A percentile compares a stretch with the other conserved stretches of the same genome.
Evolutionary conservation across 2,797 vertebrate genomes (phyloP).

Genomic region (Tangara arthus): DNA sequence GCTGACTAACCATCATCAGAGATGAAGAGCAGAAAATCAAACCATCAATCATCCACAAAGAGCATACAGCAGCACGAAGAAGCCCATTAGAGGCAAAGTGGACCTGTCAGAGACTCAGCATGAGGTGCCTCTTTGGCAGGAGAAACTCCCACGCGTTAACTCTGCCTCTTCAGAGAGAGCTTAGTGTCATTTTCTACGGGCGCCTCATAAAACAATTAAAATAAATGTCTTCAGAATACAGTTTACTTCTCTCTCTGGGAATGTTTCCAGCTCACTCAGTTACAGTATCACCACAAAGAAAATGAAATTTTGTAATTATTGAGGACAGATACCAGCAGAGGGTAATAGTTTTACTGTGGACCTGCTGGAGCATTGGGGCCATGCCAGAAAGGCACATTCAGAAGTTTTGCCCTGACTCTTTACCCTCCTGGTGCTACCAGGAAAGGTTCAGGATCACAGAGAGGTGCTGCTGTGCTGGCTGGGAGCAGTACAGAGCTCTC

Average conservation of each 20-base stretch:
- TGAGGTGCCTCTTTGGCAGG: not conserved
- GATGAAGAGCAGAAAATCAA: not conserved
- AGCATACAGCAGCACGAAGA: not conserved
- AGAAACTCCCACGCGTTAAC: not conserved
- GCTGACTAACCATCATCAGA: not conserved
- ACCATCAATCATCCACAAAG: not conserved
- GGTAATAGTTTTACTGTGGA: not conserved
- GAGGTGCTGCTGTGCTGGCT: not conserved
- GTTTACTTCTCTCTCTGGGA: not conserved
- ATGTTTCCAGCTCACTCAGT: constrained; percentile 33
- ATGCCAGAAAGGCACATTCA: not conserved
- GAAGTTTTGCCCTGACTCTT: not conserved
- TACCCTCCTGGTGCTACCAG: not conserved
- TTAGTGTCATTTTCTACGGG: not conserved
- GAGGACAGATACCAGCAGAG: not conserved
- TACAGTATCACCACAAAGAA: not conserved
- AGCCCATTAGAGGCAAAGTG: not conserved
- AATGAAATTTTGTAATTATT: not conserved
- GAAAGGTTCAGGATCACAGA: not conserved
- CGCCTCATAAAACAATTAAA: not conserved
- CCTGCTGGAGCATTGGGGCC: not conserved
- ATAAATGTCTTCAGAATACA: not conserved
- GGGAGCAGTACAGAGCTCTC: not conserved
- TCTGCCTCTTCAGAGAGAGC: not conserved
- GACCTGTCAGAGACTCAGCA: not conserved